Evolutionary conservation across 1,140 invertebrate species (phyloP).

Genomic region (Ceratoteleas bidentatus): DNA sequence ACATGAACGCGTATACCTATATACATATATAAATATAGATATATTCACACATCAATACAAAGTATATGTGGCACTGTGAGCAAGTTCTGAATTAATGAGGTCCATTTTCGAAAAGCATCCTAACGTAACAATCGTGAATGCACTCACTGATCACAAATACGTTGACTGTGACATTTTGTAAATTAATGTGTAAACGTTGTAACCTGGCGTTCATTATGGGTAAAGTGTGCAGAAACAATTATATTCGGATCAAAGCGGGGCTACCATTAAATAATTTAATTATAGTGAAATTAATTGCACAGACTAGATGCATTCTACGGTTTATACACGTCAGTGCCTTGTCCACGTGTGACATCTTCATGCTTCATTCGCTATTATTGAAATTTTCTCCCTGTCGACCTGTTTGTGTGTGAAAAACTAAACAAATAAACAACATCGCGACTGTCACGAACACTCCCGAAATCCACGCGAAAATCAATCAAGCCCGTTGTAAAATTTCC

Average conservation of each 20-base stretch:
- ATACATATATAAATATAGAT: conserved; percentile 1
- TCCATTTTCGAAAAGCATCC: conserved; percentile 18
- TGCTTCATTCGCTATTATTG: no score
- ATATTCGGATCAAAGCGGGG: neutral
- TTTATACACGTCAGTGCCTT: neutral
- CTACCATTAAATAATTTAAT: neutral
- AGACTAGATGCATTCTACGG: neutral
- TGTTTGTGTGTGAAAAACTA: no score
- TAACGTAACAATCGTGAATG: no score
- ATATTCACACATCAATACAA: no score
- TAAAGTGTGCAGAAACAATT: neutral
- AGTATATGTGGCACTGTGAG: conserved; percentile 3
- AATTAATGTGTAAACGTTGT: no score
- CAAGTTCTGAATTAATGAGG: conserved; percentile 51
- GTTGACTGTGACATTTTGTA: no score
- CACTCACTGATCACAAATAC: no score
- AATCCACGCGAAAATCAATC: neutral
- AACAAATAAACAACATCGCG: no score
- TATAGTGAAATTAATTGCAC: neutral
- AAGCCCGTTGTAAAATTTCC: neutral
- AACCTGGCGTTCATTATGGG: neutral
- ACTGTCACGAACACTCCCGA: no score
- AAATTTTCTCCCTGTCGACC: no score
- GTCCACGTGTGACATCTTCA: neutral
- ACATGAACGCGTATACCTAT: conserved; percentile 14